phyloP scores from a whole-genome alignment of 2,888 invertebrate genomes.

The Nipponacmea schrenckii region DNA sequence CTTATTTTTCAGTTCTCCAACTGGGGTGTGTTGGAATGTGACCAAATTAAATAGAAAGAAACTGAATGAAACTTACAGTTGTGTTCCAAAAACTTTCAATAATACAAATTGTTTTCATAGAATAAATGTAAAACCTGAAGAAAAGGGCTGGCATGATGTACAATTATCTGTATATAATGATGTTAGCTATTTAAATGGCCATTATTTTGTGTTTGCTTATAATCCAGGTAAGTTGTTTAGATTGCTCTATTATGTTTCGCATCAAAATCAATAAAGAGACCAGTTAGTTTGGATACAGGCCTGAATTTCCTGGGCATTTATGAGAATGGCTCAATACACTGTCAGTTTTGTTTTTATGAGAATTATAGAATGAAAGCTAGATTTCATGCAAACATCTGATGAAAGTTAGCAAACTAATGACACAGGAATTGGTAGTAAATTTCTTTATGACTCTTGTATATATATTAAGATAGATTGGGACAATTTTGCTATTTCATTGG shows the following conservation, averaged over 20 bases:
- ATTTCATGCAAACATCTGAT: too few relatives aligned
- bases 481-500: too few relatives aligned
- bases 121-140: conserved; percentile 19
- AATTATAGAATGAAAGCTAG: too few relatives aligned
- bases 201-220: conserved; percentile 24
- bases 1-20: conserved; percentile 24
- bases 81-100: conserved; percentile 20
- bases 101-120: conserved; percentile 22
- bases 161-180: conserved; percentile 33
- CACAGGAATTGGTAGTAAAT: too few relatives aligned
- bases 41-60: conserved; percentile 21
- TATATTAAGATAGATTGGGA: too few relatives aligned
- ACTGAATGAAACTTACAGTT: conserved; percentile 16
- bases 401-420: too few relatives aligned
- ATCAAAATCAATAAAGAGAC: too few relatives aligned
- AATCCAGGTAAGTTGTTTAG: conserved; percentile 25
- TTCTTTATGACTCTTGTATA: too few relatives aligned
- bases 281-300: too few relatives aligned
- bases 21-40: conserved; percentile 32
- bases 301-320: too few relatives aligned
- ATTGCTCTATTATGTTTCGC: background rate
- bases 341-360: too few relatives aligned
- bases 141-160: conserved; percentile 28
- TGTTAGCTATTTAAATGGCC: conserved; percentile 25
- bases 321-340: too few relatives aligned